Conservation (phyloP, 2,797 vertebrate genomes). For the Pseudochromis fuscus region DNA sequence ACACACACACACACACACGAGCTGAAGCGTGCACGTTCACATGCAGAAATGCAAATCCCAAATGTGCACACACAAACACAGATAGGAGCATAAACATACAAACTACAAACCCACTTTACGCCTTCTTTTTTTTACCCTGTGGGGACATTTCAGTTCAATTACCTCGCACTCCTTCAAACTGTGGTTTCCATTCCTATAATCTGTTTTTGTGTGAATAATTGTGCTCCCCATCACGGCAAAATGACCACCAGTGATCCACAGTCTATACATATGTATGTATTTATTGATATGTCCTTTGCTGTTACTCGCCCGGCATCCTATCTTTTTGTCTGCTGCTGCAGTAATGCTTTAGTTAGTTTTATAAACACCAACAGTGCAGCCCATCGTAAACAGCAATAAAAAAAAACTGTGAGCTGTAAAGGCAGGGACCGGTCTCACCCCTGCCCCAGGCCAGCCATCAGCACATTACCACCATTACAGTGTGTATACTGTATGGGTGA, state of each 20-base stretch:
- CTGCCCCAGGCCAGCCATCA: slow-evolving; percentile 52
- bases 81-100: slow-evolving; percentile 51
- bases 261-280: slow-evolving; percentile 7
- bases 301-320: slow-evolving; percentile 4
- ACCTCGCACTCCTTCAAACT: slow-evolving; percentile 38
- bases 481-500: not conserved
- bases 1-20: slow-evolving; percentile 5
- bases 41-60: slow-evolving; percentile 36
- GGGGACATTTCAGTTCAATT: slow-evolving; percentile 54
- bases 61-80: slow-evolving; percentile 16
- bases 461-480: slow-evolving; percentile 53
- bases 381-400: slow-evolving; percentile 61
- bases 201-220: slow-evolving; percentile 25
- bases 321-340: slow-evolving; percentile 21
- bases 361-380: slow-evolving; percentile 42
- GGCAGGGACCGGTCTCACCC: slow-evolving; percentile 20
- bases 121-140: slow-evolving; percentile 43
- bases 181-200: slow-evolving; percentile 36
- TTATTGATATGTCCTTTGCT: slow-evolving; percentile 35
- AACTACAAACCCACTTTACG: slow-evolving; percentile 49
- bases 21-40: not conserved
- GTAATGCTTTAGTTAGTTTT: slow-evolving; percentile 55
- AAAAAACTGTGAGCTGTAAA: slow-evolving; percentile 59
- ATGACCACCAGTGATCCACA: slow-evolving; percentile 20
- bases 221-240: slow-evolving; percentile 15